These are phyloP conservation scores for Amiota mariae DNA, from an alignment of 2,888 invertebrate species.

Conservation along the genomic window DNA sequence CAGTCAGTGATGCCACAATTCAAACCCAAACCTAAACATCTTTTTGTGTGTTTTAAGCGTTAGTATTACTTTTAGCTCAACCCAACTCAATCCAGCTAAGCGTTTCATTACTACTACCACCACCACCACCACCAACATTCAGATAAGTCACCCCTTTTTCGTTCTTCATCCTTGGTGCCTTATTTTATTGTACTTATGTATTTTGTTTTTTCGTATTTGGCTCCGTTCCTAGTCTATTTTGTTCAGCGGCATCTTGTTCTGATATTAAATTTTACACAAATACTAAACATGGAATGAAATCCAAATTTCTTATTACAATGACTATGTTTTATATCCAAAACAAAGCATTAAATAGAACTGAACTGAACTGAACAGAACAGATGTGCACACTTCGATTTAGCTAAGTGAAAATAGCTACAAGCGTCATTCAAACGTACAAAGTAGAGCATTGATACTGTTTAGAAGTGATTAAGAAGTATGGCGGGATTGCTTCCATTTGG, in stretches of 20 bases:
- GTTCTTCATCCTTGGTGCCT: not conserved
- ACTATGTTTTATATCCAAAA: conserved; percentile 52
- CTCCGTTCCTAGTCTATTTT: conserved; percentile 28
- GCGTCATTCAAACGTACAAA: too few relatives aligned
- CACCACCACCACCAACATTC: not conserved
- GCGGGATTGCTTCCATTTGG: not conserved
- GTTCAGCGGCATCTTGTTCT: conserved; percentile 65
- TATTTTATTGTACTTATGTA: not conserved
- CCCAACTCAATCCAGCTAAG: conserved; percentile 17
- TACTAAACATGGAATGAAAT: conserved; percentile 68
- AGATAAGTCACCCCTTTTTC: conserved; percentile 37
- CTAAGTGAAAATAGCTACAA: too few relatives aligned
- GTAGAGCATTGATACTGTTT: too few relatives aligned
- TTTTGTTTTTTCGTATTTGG: conserved; percentile 29
- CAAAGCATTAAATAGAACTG: not conserved
- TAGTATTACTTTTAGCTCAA: conserved; percentile 52
- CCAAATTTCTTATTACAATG: conserved; percentile 69
- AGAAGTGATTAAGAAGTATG: too few relatives aligned
- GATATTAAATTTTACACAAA: conserved; percentile 68
- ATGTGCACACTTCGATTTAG: not conserved
- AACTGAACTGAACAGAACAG: conserved; percentile 16
- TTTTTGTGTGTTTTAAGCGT: conserved; percentile 66
- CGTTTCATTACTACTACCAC: not conserved
- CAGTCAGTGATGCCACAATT: conserved; percentile 4
- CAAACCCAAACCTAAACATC: conserved; percentile 44